Evolutionary conservation across 1,140 invertebrate genomes (phyloP).

Genomic region (Grapholita molesta): DNA sequence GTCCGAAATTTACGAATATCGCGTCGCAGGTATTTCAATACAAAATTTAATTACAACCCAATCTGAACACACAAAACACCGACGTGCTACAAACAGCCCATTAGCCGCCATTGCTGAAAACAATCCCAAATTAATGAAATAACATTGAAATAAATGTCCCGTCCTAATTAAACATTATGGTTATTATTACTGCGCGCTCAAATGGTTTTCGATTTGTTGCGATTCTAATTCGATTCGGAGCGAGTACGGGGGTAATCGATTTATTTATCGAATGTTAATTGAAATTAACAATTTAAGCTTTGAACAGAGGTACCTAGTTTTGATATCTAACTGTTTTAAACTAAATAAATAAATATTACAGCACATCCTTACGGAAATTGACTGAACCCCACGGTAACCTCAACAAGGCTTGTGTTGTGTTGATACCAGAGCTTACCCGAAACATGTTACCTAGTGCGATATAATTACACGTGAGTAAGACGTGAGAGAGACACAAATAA

Average conservation of each 20-base stretch:
- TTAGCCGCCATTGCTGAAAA: neutral
- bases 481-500: no score
- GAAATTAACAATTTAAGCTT: neutral
- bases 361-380: no score
- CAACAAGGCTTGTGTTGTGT: no score
- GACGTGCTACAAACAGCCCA: neutral
- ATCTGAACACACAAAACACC: neutral
- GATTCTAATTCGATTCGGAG: slow-evolving; percentile 8
- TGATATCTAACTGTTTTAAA: no score
- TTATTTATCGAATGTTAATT: neutral
- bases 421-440: no score
- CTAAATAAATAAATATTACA: no score
- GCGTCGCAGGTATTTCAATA: no score
- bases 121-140: slow-evolving; percentile 14
- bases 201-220: slow-evolving; percentile 6
- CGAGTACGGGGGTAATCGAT: slow-evolving; percentile 11
- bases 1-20: no score
- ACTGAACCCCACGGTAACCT: no score
- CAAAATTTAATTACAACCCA: neutral
- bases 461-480: no score
- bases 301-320: no score
- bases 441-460: no score
- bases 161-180: slow-evolving; percentile 14
- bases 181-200: slow-evolving; percentile 1
- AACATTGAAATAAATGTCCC: slow-evolving; percentile 1